Evolutionary conservation across 2,888 invertebrate genomes (phyloP).

Genomic region (Megaustenia siamemsis): DNA sequence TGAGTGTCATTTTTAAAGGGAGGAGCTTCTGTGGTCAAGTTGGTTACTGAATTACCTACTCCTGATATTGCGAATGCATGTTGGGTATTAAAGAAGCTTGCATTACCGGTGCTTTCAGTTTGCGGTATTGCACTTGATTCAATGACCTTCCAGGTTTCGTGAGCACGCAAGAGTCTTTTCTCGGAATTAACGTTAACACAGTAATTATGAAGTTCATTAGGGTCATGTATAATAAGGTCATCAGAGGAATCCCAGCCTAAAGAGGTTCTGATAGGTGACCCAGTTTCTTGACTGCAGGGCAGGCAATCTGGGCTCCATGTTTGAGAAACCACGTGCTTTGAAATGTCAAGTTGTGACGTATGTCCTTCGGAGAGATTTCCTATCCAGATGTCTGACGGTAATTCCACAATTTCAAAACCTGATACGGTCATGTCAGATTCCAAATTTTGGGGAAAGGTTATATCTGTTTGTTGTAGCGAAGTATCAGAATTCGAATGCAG

Average conservation of each 20-base stretch:
- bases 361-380: background rate
- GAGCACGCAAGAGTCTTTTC: background rate
- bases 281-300: background rate
- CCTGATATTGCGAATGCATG: no score
- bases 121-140: background rate
- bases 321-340: background rate
- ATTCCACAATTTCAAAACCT: background rate
- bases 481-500: no score
- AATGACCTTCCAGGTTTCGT: background rate
- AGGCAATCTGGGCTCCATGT: background rate
- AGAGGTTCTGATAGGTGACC: background rate
- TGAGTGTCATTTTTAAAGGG: background rate
- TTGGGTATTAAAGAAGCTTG: no score
- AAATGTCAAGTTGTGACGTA: background rate
- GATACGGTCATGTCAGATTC: background rate
- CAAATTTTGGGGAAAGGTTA: background rate
- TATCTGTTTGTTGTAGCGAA: background rate
- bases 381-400: background rate
- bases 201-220: background rate
- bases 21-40: background rate
- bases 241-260: background rate
- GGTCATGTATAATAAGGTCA: background rate
- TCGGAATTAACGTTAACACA: background rate
- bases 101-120: no score
- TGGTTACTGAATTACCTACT: background rate